These are phyloP conservation scores for Parazoanthus darwini DNA, from an alignment of 92 coral and sea anemone genomes.

Conservation along the genomic window DNA sequence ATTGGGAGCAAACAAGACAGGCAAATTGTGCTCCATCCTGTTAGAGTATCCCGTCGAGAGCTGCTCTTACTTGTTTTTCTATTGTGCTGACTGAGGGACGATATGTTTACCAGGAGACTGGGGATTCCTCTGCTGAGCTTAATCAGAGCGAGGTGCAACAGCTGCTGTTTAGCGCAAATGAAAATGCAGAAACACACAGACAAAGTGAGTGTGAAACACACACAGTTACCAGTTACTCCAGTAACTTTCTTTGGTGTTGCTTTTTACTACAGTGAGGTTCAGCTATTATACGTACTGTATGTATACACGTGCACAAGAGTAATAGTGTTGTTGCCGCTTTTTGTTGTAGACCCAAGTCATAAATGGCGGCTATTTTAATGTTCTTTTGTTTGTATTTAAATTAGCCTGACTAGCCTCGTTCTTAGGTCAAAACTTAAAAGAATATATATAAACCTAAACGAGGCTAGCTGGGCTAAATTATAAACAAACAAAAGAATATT, in stretches of 20 bases:
- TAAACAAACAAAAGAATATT: too few relatives aligned
- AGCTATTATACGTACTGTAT: too few relatives aligned
- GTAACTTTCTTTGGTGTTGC: background rate
- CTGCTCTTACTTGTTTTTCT: background rate
- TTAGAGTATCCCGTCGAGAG: background rate
- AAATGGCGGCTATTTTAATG: too few relatives aligned
- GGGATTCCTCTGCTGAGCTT: constrained; percentile 67
- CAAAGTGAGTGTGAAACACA: constrained; percentile 63
- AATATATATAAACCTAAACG: too few relatives aligned
- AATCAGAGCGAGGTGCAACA: constrained; percentile 85
- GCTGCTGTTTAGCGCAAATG: constrained; percentile 69
- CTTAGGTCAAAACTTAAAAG: too few relatives aligned
- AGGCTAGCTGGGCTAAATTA: too few relatives aligned
- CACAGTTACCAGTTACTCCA: background rate
- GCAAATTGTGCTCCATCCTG: background rate
- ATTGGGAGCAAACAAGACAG: background rate
- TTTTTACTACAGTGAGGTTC: background rate
- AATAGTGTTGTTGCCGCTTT: too few relatives aligned
- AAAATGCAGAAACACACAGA: constrained; percentile 74
- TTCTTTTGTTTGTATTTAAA: too few relatives aligned
- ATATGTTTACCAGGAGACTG: constrained; percentile 55
- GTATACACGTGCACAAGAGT: too few relatives aligned
- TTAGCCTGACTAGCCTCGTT: too few relatives aligned
- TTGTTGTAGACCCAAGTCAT: too few relatives aligned
- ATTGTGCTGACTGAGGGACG: background rate